Conservation (phyloP, 2,888 invertebrate species). For the Epinotia demarniana region DNA sequence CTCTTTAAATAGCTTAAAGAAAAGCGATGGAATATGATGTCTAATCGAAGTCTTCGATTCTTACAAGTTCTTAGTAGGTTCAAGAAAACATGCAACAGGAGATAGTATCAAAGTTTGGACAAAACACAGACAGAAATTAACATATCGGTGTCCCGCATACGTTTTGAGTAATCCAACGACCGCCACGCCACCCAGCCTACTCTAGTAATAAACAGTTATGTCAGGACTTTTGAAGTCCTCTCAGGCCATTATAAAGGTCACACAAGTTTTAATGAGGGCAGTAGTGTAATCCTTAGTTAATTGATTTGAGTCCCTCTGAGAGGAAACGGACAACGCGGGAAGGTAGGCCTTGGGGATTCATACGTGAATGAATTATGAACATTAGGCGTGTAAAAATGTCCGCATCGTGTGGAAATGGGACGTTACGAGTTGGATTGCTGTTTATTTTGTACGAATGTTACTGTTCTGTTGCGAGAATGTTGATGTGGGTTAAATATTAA, state of each 20-base stretch:
- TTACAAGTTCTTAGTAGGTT: neutral
- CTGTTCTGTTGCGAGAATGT: neutral
- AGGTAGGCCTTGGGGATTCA: constrained; percentile 17
- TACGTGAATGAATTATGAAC: constrained; percentile 40
- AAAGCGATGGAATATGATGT: neutral
- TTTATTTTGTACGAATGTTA: neutral
- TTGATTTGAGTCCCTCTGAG: constrained; percentile 67
- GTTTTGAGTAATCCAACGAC: neutral
- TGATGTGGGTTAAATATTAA: neutral
- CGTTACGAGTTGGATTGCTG: neutral
- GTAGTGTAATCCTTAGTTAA: constrained; percentile 63
- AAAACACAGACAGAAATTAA: neutral
- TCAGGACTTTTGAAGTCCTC: constrained; percentile 54
- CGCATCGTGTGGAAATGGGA: constrained; percentile 9
- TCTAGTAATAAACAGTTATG: neutral
- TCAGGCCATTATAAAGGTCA: constrained; percentile 68
- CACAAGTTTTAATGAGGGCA: constrained; percentile 71
- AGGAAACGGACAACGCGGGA: constrained; percentile 44
- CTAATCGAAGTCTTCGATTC: neutral
- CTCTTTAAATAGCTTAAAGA: neutral
- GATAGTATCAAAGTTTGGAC: too few relatives aligned
- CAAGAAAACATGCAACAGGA: neutral
- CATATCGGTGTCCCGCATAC: neutral
- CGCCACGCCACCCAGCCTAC: neutral
- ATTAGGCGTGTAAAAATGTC: constrained; percentile 35